Base-by-base conservation (phyloP, 2,113 vertebrate species). In the Channa argus region DNA sequence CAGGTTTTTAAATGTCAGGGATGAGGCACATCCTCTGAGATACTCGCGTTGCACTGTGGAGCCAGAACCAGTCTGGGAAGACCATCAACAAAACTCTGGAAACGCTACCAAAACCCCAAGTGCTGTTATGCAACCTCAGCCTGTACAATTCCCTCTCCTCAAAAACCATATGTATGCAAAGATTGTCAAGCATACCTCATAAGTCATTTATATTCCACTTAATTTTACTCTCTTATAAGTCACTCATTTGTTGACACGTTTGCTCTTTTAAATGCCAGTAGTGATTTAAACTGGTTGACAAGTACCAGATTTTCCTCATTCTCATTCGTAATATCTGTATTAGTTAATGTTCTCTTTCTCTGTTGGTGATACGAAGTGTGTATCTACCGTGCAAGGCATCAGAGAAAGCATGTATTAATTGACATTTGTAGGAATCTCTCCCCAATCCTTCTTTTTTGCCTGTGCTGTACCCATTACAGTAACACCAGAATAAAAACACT, bases 401-500 rank as follows among this genome's bases (percentile, higher is more conserved):
- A 84, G 55, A 63, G 56, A 80, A 87, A 87, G 44, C 5, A 84
- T 79, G 85, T 70, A 44, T 66, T 56, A 60, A 79, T 74, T 71
- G 84, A 85, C 77, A 85, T 81, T 90, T 77, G 75, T 75, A 82
- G 73, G 71, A 78, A 82, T 52, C 70, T 70, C 67, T 53, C 14
- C 64, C 6, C 75, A 68, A 56, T 68, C 63, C 45, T 10, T 76
- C 54, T 46, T 63, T 66, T 77, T 62, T 74, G 39, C 64, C 72
- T 59, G 51, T 50, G 62, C 55, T 86, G 81, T 86, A 80, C 88
- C 88, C 78, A 86, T 91, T 87, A 81, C 77, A 77, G 82, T 77
- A 74, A 76, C 78, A 86, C 73, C 45, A 91, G 91, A 93, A 87
- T 87, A 91, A 92, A 91, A 83, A 77, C 41, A n/a, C 67, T 67